phyloP scores from a whole-genome alignment of 2,888 invertebrate species.

The Stenodema calcarata region DNA sequence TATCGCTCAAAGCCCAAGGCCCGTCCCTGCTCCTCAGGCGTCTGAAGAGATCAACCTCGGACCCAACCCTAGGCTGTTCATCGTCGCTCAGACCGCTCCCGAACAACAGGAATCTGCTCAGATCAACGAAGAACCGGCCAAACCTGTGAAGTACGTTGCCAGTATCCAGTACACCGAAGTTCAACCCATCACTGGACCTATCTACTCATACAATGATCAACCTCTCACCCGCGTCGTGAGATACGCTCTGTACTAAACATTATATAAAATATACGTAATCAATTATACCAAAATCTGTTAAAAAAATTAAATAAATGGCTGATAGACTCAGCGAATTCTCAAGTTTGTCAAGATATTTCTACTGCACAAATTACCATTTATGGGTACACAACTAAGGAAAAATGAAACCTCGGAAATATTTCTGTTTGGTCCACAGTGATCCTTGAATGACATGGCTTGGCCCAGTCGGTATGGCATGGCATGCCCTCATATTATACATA shows the following conservation, averaged over 20 bases:
- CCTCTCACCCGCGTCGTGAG: slow-evolving; percentile 48
- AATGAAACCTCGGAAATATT: no score
- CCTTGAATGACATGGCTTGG: no score
- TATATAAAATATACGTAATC: not conserved
- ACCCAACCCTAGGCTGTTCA: slow-evolving; percentile 18
- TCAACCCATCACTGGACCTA: slow-evolving; percentile 51
- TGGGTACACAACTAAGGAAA: no score
- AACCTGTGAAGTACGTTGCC: slow-evolving; percentile 48
- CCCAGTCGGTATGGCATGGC: no score
- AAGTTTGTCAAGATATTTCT: no score
- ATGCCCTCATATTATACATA: no score
- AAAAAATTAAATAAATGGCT: not conserved
- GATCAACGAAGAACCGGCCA: not conserved
- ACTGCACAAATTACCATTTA: no score
- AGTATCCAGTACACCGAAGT: slow-evolving; percentile 52
- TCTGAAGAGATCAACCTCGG: not conserved
- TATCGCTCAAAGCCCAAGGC: slow-evolving; percentile 23
- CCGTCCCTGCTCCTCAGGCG: not conserved
- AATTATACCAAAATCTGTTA: not conserved
- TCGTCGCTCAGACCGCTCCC: slow-evolving; percentile 4
- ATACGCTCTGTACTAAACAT: slow-evolving; percentile 41
- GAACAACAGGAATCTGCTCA: not conserved
- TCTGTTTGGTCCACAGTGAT: no score
- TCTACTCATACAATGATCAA: slow-evolving; percentile 49
- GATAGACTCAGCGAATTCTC: no score